Conservation (phyloP, 2,113 vertebrate species). For the Girardinichthys multiradiatus region DNA sequence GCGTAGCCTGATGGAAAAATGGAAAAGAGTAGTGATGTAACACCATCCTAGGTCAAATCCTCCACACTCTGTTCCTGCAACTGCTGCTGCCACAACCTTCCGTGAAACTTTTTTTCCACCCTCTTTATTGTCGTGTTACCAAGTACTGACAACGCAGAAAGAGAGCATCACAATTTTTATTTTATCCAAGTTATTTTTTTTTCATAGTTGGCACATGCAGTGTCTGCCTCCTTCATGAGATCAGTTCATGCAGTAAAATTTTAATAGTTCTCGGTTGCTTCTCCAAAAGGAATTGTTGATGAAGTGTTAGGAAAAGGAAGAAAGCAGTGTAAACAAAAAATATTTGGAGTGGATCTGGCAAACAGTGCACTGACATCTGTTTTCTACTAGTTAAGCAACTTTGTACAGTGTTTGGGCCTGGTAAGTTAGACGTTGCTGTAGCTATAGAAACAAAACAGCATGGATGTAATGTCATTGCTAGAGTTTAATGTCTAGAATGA, state of each 20-base stretch:
- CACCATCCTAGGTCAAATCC: slow-evolving; percentile 50
- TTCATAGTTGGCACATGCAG: slow-evolving; percentile 22
- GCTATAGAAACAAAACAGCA: slow-evolving; percentile 81
- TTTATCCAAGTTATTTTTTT: slow-evolving; percentile 30
- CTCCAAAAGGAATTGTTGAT: slow-evolving; percentile 53
- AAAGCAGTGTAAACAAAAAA: slow-evolving; percentile 60
- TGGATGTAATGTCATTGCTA: slow-evolving; percentile 55
- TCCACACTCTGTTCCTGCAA: slow-evolving; percentile 70
- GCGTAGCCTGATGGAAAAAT: slow-evolving; percentile 68
- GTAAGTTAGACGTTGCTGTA: slow-evolving; percentile 65
- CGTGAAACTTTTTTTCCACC: slow-evolving; percentile 44
- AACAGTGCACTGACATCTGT: slow-evolving; percentile 61
- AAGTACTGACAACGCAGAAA: slow-evolving; percentile 62
- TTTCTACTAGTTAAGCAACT: slow-evolving; percentile 69
- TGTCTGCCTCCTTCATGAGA: slow-evolving; percentile 52
- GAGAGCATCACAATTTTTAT: slow-evolving; percentile 41
- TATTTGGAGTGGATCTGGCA: slow-evolving; percentile 49
- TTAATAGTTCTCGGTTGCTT: slow-evolving; percentile 27
- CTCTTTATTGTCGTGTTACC: slow-evolving; percentile 40
- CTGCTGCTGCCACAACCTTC: slow-evolving; percentile 52
- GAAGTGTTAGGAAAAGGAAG: slow-evolving; percentile 64
- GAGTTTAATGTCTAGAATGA: slow-evolving; percentile 53
- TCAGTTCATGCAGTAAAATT: slow-evolving; percentile 58
- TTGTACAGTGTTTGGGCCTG: slow-evolving; percentile 58
- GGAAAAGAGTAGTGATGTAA: slow-evolving; percentile 79